Base-by-base conservation (phyloP, 2,888 invertebrate genomes). In the Scotopteryx bipunctaria region DNA sequence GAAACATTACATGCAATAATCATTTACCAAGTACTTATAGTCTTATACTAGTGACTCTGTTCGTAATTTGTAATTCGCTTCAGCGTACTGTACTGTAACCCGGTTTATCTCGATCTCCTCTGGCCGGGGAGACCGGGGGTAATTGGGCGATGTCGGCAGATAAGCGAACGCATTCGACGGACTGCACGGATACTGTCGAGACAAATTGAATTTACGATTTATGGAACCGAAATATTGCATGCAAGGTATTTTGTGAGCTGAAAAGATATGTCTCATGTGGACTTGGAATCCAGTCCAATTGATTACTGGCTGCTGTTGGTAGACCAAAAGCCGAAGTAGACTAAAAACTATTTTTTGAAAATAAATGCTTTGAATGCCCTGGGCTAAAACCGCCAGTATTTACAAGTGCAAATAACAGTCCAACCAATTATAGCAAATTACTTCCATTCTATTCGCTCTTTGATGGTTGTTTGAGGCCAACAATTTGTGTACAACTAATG, bases 401-500 rank as follows among this genome's bases (percentile, higher is more conserved):
- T 2, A 11, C 11, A 11, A 11, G 9, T 5, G 11, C 31, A 1
- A 31, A 11, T 13, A n/a, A n/a, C 35, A 27, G 9, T 37, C 1
- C 5, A 3, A 2, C 11, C 5, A 23, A 35, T 27, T 11, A 6
- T 13, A 41, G 17, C 32, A 41, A 50, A 38, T 50, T 25, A 32
- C 63, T 60, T 63, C 61, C 63, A 59, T 59, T 53, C 66, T 66
- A 33, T 71, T 67, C 67, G 58, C 59, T 64, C 66, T 66, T 73
- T 76, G 9, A 38, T 16, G 16, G 25, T 23, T 33, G 23, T 27
- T 36, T 67, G 63, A 63, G 60, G 56, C 55, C 62, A 70, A 77
- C 80, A 78, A 83, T 83, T 80, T 79, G 84, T 83, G 81, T 83
- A 78, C 83, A 76, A 64, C 76, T 86, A 87, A 88, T 82, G 88